Conservation (phyloP, 2,797 vertebrate species). For the Nannoperca australis region DNA sequence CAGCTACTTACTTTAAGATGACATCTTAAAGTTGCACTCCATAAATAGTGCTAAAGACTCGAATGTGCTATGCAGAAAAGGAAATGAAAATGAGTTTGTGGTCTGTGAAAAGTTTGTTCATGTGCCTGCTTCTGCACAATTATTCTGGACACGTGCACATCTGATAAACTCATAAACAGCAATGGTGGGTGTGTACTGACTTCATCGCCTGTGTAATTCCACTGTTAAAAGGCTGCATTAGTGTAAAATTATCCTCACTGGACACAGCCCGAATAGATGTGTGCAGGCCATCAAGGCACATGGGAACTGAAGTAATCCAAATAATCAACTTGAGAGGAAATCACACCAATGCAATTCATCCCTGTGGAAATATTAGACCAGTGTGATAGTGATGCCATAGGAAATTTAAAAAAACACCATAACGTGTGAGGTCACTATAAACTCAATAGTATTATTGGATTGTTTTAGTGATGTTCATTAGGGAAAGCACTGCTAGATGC, state of each 20-base stretch:
- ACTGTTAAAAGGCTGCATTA: conserved; percentile 52
- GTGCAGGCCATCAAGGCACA: conserved; percentile 31
- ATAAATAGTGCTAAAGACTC: conserved; percentile 70
- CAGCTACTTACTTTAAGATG: conserved; percentile 55
- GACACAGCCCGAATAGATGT: conserved; percentile 50
- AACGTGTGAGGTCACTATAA: conserved; percentile 53
- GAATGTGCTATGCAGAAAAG: conserved; percentile 29
- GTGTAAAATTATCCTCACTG: conserved; percentile 59
- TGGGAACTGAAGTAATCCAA: conserved; percentile 53
- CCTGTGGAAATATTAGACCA: conserved; percentile 51
- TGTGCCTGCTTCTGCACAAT: conserved; percentile 15
- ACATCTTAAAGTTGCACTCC: conserved; percentile 63
- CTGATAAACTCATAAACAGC: conserved; percentile 46
- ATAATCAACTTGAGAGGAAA: conserved; percentile 56
- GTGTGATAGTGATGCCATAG: conserved; percentile 49
- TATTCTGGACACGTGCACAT: conserved; percentile 40
- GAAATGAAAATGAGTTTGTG: conserved; percentile 52
- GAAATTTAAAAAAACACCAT: conserved; percentile 58
- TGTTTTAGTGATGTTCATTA: conserved; percentile 38
- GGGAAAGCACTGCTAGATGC: conserved; percentile 8
- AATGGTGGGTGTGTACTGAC: conserved; percentile 34
- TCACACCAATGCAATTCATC: conserved; percentile 62
- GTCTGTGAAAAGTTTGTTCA: conserved; percentile 37
- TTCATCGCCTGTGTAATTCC: conserved; percentile 59
- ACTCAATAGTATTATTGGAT: conserved; percentile 38